Base-by-base conservation (phyloP, 2,797 vertebrate genomes). In the Ciconia nigra region DNA sequence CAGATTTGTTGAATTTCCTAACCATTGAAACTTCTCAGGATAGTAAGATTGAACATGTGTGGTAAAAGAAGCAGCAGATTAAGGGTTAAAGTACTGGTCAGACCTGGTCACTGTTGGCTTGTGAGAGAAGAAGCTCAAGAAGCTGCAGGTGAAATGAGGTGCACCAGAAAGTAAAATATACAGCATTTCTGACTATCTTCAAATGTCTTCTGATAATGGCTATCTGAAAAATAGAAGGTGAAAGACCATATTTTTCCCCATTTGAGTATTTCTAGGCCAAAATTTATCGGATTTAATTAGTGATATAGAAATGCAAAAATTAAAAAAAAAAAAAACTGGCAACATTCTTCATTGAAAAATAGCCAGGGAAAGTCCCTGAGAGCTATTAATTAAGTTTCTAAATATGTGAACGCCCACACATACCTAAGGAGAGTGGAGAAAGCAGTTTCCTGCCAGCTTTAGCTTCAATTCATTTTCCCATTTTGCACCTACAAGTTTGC, bases 311-410 rank as follows among this genome's bases (percentile, higher is more conserved):
- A 89, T 67, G 26, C 1, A 54, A 70, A 92, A 81, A 37, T 41
- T 21, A 10, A 9, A 41, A 10, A 44, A 47, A 42, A 9, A 54
- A 49, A 42, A 83, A 91, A 66, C 71, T 92, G 90, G 84, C 92
- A 96, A 69, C 3, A 22, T 87, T 84, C 55, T 80, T 66, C 35
- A 51, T 89, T 94, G 90, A 92, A 91, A 97, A 92, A 67, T 81
- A 91, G 79, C 96, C 89, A 93, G 69, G 92, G 89, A 94, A 96
- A 95, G 84, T 92, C 95, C 91, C 95, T 37, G 58, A 88, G 82
- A 93, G 92, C 91, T 93, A 94, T 95, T 96, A 97, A 97, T 96
- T 96, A 95, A 81, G 19, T 93, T 96, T 95, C 96, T 97, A 97
- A 95, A 97, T 95, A 95, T 89, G 84, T 91, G 91, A 94, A 96